These are phyloP conservation scores for Epizoanthus stellaris DNA, from an alignment of 92 coral and sea anemone genomes.

Conservation along the genomic window DNA sequence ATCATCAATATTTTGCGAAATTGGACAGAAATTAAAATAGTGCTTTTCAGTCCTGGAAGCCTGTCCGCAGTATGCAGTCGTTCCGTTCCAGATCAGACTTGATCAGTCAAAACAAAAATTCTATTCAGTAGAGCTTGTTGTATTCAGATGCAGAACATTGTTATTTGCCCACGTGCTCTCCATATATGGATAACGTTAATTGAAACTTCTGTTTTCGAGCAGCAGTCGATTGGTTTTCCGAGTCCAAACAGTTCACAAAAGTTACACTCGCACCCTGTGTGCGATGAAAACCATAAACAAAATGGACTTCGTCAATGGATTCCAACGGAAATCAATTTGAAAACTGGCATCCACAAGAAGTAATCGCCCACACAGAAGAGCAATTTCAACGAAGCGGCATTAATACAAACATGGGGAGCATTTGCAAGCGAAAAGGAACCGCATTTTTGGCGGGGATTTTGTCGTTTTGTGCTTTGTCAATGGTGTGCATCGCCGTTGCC, in stretches of 20 bases:
- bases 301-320: slow-evolving; percentile 23
- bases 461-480: slow-evolving; percentile 65
- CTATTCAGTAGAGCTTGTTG: too few relatives aligned
- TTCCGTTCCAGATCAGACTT: too few relatives aligned
- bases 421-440: slow-evolving; percentile 80
- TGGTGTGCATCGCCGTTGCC: slow-evolving; percentile 71
- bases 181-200: slow-evolving; percentile 33
- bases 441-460: slow-evolving; percentile 69
- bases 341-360: slow-evolving; percentile 29
- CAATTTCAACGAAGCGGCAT: slow-evolving; percentile 1
- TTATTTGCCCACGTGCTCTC: slow-evolving; percentile 17
- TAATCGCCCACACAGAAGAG: slow-evolving; percentile 22
- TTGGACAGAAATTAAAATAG: too few relatives aligned
- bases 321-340: slow-evolving; percentile 11
- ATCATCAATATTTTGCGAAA: too few relatives aligned
- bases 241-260: not conserved
- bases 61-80: too few relatives aligned
- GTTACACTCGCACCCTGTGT: slow-evolving; percentile 1
- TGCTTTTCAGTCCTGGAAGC: too few relatives aligned
- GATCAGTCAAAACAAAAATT: too few relatives aligned
- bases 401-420: slow-evolving; percentile 56
- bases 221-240: slow-evolving; percentile 38
- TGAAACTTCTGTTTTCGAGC: slow-evolving; percentile 39
- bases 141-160: too few relatives aligned
- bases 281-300: slow-evolving; percentile 17